Evolutionary conservation across 2,113 vertebrate genomes (phyloP).

Genomic region (Eira barbara): DNA sequence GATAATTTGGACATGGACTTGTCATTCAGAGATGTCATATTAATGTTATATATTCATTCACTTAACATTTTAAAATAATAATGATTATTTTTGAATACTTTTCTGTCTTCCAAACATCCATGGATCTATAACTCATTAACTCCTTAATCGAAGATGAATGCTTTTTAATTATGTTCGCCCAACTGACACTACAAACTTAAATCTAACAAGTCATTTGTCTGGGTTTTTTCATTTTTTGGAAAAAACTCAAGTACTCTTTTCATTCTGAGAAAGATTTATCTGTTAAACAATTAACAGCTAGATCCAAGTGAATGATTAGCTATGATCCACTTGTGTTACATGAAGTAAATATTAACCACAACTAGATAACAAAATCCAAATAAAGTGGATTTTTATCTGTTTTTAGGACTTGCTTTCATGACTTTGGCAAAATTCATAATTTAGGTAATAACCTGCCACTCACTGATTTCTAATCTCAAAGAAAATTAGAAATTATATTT

Average conservation of each 20-base stretch:
- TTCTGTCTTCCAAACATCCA: background rate
- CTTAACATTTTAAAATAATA: background rate
- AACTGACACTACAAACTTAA: background rate
- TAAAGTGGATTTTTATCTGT: background rate
- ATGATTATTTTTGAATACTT: background rate
- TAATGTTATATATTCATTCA: background rate
- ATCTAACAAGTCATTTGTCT: background rate
- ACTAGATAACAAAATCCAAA: background rate
- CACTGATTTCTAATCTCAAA: constrained; percentile 10
- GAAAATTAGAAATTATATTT: background rate
- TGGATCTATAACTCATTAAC: background rate
- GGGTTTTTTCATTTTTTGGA: background rate
- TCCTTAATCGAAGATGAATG: background rate
- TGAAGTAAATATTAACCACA: background rate
- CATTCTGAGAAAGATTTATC: background rate
- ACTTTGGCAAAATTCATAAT: constrained; percentile 34
- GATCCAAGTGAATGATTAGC: background rate
- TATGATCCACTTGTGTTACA: background rate
- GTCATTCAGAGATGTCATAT: background rate
- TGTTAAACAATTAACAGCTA: background rate
- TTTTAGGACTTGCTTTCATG: constrained; percentile 1
- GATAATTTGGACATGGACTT: background rate
- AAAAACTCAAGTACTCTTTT: background rate
- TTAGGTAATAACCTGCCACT: background rate
- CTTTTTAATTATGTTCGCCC: background rate